Evolutionary conservation across 2,888 invertebrate species (phyloP).

Genomic region (Lasioglossum vierecki): DNA sequence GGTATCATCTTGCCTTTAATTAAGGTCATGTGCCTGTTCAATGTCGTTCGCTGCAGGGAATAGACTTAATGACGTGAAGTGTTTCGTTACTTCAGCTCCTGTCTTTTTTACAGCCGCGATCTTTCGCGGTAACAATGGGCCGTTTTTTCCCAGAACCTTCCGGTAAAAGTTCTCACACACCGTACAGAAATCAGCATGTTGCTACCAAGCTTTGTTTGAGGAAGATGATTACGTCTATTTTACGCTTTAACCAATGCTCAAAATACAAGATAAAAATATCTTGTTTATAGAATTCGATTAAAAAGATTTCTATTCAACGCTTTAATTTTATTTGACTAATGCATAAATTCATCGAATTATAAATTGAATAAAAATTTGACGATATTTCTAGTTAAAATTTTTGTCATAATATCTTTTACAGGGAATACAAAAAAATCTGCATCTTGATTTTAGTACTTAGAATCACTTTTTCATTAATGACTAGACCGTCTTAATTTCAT

Average conservation of each 20-base stretch:
- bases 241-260: not conserved
- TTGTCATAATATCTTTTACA: not conserved
- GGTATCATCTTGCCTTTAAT: conserved; percentile 58
- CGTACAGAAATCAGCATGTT: conserved; percentile 37
- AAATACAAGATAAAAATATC: not conserved
- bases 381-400: not conserved
- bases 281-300: not conserved
- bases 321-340: not conserved
- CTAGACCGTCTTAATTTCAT: not conserved
- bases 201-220: conserved; percentile 29
- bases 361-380: not conserved
- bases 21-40: conserved; percentile 81
- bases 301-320: not conserved
- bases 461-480: not conserved
- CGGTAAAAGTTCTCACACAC: conserved; percentile 71
- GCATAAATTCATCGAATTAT: not conserved
- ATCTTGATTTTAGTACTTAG: not conserved
- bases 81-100: conserved; percentile 68
- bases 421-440: not conserved
- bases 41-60: conserved; percentile 72
- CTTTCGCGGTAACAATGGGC: conserved; percentile 69
- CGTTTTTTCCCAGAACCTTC: conserved; percentile 75
- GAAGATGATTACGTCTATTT: not conserved
- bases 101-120: conserved; percentile 49
- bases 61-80: conserved; percentile 77